Base-by-base conservation (phyloP, 2,113 vertebrate species). In the Harpagus bidentatus region DNA sequence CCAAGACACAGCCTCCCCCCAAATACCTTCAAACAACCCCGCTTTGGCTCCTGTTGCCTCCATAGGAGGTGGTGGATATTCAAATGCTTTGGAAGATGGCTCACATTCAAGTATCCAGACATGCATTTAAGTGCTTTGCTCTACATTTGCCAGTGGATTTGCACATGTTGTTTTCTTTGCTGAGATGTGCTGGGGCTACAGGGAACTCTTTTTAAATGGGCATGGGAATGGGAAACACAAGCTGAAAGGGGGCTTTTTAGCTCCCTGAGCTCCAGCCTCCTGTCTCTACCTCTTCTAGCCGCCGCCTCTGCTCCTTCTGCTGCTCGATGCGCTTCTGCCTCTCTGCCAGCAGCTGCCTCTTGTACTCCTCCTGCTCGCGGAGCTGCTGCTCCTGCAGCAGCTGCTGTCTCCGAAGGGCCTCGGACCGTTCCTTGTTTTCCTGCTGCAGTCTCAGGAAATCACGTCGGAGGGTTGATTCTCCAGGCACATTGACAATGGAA, bases 361-460 rank as follows among this genome's bases (percentile, higher is more conserved):
- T 99, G 90, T 99, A 99, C 90, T 99, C 99, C 95, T 99, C 99
- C 97, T 99, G 99, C 94, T 99, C 99, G 0, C 99, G 98, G 81
- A 99, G 99, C 98, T 99, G 99, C 88, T 99, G 99, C 96, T 99
- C 99, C 98, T 99, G 99, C 13, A 99, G 98, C 42, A 99, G 98
- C 98, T 99, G 99, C 95, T 99, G 99, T 76, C 99, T 98, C 53
- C 99, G 98, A 97, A 99, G 98, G 16, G 99, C 99, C 98, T 99
- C 99, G 0, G 99, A 99, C 16, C 99, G 99, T 93, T 99, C 99
- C 99, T 99, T 99, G 98, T 99, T 99, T 98, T 99, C 99, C 98
- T 99, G 99, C 98, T 99, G 99, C 86, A 99, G 98, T 9, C 99
- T 98, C 97, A 99, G 98, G 97, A 99, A 99, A 98, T 99, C 99